Percentiles rank a stretch among this genome's conserved stretches.
Evolutionary conservation across 2,797 vertebrate species (phyloP).

Genomic region (Carapus acus): DNA sequence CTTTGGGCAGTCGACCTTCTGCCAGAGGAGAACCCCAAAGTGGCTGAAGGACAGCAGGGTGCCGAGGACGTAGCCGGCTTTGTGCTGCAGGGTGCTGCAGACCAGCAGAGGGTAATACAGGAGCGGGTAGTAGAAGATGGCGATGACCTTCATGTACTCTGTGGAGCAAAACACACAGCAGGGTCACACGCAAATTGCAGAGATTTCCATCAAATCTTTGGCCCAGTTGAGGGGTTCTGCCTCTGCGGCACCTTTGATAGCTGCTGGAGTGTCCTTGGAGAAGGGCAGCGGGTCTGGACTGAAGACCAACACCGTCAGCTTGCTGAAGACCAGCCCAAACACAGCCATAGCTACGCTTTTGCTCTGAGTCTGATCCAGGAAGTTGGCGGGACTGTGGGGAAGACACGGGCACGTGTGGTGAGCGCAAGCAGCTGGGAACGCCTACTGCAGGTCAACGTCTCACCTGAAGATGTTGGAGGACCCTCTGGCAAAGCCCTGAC

Average conservation of each 20-base stretch:
- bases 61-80: constrained; percentile 74
- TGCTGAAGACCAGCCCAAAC: constrained; percentile 84
- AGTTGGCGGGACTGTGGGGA: constrained; percentile 82
- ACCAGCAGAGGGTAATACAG: constrained; percentile 88
- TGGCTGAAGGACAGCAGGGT: constrained; percentile 83
- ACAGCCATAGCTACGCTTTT: constrained; percentile 74
- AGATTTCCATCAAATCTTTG: too few species aligned
- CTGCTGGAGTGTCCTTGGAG: constrained; percentile 54
- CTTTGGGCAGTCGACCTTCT: constrained; percentile 89
- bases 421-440: too few species aligned
- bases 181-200: too few species aligned
- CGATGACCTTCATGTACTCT: constrained; percentile 88
- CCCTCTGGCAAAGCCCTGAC: constrained; percentile 60
- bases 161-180: constrained; percentile 3
- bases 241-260: constrained; percentile 68
- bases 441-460: constrained; percentile 1
- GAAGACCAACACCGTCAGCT: constrained; percentile 76
- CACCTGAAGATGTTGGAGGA: constrained; percentile 83
- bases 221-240: too few species aligned
- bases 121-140: constrained; percentile 86
- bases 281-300: constrained; percentile 79
- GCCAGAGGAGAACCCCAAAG: constrained; percentile 82
- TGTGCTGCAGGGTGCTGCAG: constrained; percentile 73
- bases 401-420: too few species aligned
- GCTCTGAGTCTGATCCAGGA: constrained; percentile 79